Percentiles rank a stretch among this genome's conserved stretches.
These are phyloP conservation scores for Squalus acanthias DNA, from an alignment of 2,797 vertebrate species.

Conservation along the genomic window DNA sequence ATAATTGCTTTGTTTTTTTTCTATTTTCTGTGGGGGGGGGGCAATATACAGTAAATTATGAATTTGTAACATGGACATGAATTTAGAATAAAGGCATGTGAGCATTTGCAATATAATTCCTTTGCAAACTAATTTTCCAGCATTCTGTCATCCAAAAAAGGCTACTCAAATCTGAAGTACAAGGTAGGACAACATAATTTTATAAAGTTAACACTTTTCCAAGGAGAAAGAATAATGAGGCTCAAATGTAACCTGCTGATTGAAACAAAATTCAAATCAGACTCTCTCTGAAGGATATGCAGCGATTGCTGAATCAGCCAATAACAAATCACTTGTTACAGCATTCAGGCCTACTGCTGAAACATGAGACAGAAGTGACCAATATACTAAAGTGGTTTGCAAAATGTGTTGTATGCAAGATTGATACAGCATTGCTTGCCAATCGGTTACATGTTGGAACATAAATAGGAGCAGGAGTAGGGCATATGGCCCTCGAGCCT, in stretches of 20 bases:
- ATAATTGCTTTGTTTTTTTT: slow-evolving; percentile 16
- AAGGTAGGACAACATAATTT: neutral
- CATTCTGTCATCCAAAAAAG: neutral
- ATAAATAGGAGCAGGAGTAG: no score
- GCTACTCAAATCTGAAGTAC: neutral
- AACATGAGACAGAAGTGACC: no score
- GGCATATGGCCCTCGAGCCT: no score
- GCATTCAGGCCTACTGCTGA: no score
- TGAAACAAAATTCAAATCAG: no score
- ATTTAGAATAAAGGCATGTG: neutral
- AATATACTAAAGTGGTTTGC: no score
- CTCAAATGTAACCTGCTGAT: neutral
- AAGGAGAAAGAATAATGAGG: neutral
- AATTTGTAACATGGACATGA: slow-evolving; percentile 3
- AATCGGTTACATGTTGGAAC: no score
- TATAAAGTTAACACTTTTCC: neutral
- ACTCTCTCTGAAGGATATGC: no score
- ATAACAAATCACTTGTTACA: no score
- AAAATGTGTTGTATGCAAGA: no score
- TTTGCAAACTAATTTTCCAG: neutral
- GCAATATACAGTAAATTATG: slow-evolving; percentile 11
- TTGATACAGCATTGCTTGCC: no score
- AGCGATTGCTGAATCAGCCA: no score
- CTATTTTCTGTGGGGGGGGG: neutral
- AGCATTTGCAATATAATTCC: neutral